These are phyloP conservation scores for Hydropsyche tenuis DNA, from an alignment of 1,140 invertebrate genomes.

Conservation along the genomic window DNA sequence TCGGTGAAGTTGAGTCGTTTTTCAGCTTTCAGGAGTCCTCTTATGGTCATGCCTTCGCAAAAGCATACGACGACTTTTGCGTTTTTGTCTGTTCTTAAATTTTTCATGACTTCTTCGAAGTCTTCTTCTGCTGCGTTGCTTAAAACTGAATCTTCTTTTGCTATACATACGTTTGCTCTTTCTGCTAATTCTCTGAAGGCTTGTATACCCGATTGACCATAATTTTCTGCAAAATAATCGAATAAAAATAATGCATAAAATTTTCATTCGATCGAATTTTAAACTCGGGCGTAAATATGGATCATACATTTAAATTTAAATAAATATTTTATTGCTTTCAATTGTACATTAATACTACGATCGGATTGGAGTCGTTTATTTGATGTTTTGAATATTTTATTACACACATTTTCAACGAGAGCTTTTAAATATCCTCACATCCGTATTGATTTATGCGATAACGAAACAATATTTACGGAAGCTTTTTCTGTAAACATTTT, in stretches of 20 bases:
- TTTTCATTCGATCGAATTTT: no score
- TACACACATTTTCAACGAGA: no score
- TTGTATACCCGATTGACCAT: slow-evolving; percentile 82
- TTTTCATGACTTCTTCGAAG: slow-evolving; percentile 68
- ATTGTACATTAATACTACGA: no score
- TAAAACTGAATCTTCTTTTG: slow-evolving; percentile 71
- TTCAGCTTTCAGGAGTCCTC: slow-evolving; percentile 72
- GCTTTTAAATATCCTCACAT: no score
- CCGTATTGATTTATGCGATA: neutral
- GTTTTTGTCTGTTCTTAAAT: slow-evolving; percentile 65
- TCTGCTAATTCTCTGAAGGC: slow-evolving; percentile 74
- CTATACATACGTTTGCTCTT: slow-evolving; percentile 75
- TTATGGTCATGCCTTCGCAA: slow-evolving; percentile 79
- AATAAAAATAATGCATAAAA: no score
- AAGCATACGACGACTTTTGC: slow-evolving; percentile 83
- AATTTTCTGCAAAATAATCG: slow-evolving; percentile 70
- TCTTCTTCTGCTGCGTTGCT: slow-evolving; percentile 68
- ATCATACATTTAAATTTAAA: no score
- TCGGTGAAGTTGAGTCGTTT: slow-evolving; percentile 68
- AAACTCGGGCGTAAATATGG: no score
- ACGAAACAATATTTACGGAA: neutral
- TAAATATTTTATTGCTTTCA: no score
- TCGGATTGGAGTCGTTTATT: no score
- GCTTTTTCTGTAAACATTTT: neutral
- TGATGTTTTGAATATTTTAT: no score